Percentiles rank a stretch among this genome's conserved stretches.
Evolutionary conservation across 2,113 vertebrate species (phyloP).

Genomic region (Thermophis baileyi): DNA sequence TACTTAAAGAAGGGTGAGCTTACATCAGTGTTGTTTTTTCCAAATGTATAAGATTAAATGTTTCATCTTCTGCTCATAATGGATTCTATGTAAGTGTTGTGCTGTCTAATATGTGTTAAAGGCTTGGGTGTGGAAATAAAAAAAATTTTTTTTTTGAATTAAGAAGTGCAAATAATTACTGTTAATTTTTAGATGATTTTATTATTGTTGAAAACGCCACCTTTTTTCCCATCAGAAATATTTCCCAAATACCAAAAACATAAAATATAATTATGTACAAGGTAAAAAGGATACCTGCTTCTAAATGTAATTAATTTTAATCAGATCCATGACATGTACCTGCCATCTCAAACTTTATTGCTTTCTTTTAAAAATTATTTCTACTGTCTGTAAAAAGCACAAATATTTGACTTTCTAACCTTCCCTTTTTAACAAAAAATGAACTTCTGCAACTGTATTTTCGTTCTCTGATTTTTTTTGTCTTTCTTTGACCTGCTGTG

Average conservation of each 20-base stretch:
- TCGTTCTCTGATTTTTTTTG: slow-evolving; percentile 60
- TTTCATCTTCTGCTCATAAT: background rate
- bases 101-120: background rate
- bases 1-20: slow-evolving; percentile 96
- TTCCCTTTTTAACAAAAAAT: slow-evolving; percentile 51
- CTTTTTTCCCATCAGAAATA: background rate
- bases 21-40: background rate
- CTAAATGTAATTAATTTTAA: background rate
- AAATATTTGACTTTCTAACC: slow-evolving; percentile 34
- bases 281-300: background rate
- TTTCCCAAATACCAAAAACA: background rate
- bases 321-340: background rate
- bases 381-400: slow-evolving; percentile 37
- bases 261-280: background rate
- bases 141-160: background rate
- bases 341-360: slow-evolving; percentile 22
- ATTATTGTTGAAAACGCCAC: background rate
- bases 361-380: slow-evolving; percentile 21
- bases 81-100: background rate
- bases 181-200: background rate
- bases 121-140: background rate
- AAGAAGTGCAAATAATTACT: background rate
- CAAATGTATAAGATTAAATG: background rate
- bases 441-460: slow-evolving; percentile 61
- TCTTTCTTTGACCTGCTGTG: slow-evolving; percentile 74